Evolutionary conservation across 1,140 invertebrate species (phyloP).

Genomic region (Lanistes nyassanus): DNA sequence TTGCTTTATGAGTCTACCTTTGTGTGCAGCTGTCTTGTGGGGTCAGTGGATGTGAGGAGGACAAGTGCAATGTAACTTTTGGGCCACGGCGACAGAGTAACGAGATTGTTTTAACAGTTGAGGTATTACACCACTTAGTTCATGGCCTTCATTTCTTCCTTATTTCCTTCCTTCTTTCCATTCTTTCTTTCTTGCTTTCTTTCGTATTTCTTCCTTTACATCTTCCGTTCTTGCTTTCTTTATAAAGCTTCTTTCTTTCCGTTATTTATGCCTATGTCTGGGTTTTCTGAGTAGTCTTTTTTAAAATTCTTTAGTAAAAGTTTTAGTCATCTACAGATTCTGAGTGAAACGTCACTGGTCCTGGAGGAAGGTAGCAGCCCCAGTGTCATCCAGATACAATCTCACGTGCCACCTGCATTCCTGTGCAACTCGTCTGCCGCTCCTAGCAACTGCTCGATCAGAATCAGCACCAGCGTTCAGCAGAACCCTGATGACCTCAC

Average conservation of each 20-base stretch:
- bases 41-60: slow-evolving; percentile 37
- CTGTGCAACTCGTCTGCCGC: slow-evolving; percentile 32
- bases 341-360: slow-evolving; percentile 20
- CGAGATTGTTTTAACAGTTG: slow-evolving; percentile 29
- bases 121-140: slow-evolving; percentile 31
- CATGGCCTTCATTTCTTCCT: too few species aligned
- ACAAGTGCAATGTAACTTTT: slow-evolving; percentile 32
- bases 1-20: too few species aligned
- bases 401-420: slow-evolving; percentile 39
- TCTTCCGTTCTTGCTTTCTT: too few species aligned
- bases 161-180: too few species aligned
- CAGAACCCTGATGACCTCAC: not conserved
- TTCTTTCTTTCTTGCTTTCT: not conserved
- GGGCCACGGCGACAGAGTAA: slow-evolving; percentile 47
- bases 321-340: slow-evolving; percentile 33
- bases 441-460: slow-evolving; percentile 29
- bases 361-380: slow-evolving; percentile 36
- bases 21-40: slow-evolving; percentile 50
- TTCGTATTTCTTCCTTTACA: too few species aligned
- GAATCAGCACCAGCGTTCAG: slow-evolving; percentile 10
- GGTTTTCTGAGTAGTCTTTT: too few species aligned
- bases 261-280: too few species aligned
- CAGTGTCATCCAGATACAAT: slow-evolving; percentile 12
- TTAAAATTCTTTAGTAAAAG: too few species aligned
- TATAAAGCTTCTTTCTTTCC: too few species aligned